Percentiles rank a stretch among this genome's conserved stretches.
Evolutionary conservation across 1,140 invertebrate genomes (phyloP).

Genomic region (Daktulosphaira vitifoliae): DNA sequence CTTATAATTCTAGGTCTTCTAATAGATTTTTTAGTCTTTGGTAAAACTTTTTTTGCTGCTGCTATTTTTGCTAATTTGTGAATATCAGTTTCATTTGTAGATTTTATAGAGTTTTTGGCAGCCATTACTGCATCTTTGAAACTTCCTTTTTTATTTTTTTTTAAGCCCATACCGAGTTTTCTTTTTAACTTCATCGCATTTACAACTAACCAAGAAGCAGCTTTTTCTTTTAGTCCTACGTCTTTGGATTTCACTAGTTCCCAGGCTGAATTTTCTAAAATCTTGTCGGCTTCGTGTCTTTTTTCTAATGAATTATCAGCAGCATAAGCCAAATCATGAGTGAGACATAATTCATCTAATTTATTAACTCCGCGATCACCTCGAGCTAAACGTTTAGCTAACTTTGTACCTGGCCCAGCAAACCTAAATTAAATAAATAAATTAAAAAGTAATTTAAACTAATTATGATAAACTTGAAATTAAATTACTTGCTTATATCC

Average conservation of each 20-base stretch:
- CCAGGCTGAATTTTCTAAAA: constrained; percentile 43
- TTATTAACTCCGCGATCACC: constrained; percentile 43
- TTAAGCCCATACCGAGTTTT: constrained; percentile 40
- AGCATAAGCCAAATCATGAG: constrained; percentile 46
- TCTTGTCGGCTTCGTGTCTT: constrained; percentile 43
- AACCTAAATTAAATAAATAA: too few relatives aligned
- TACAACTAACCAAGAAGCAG: constrained; percentile 39
- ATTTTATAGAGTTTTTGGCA: not conserved
- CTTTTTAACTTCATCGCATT: constrained; percentile 41
- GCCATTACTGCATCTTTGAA: constrained; percentile 23
- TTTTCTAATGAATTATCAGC: constrained; percentile 42
- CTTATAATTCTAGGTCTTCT: not conserved
- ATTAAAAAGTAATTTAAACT: too few relatives aligned
- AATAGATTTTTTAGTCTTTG: not conserved
- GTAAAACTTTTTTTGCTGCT: not conserved
- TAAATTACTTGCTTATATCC: too few relatives aligned
- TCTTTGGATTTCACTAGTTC: constrained; percentile 42
- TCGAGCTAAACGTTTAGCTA: constrained; percentile 41
- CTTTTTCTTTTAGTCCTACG: constrained; percentile 41
- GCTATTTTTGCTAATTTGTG: too few relatives aligned
- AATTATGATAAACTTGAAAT: too few relatives aligned
- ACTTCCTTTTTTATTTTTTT: too few relatives aligned
- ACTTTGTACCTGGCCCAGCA: constrained; percentile 46
- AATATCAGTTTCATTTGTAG: too few relatives aligned
- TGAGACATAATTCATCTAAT: constrained; percentile 44